phyloP scores from a whole-genome alignment of 2,113 vertebrate species.

The Scomber scombrus region DNA sequence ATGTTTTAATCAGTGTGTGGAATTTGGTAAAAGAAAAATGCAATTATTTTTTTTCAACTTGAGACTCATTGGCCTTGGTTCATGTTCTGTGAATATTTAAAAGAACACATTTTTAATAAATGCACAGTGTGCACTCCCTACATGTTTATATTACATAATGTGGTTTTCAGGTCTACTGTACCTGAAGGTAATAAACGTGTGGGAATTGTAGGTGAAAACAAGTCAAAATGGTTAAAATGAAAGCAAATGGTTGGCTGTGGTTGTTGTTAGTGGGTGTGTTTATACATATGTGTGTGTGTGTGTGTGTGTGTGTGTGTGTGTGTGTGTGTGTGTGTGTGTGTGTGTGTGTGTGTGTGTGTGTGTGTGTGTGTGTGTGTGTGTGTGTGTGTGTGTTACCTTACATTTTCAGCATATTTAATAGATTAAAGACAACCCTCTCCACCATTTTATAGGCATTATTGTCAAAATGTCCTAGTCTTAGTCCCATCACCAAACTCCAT shows the following conservation, averaged over 20 bases:
- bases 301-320: too few relatives aligned
- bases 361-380: conserved; percentile 17
- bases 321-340: background rate
- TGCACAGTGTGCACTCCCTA: too few relatives aligned
- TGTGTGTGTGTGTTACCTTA: background rate
- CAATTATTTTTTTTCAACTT: background rate
- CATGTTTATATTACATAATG: background rate
- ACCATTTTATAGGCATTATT: too few relatives aligned
- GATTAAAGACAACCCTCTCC: too few relatives aligned
- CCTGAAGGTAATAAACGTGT: background rate
- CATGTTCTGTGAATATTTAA: background rate
- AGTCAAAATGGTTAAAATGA: too few relatives aligned
- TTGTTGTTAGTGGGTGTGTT: too few relatives aligned
- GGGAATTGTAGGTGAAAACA: background rate
- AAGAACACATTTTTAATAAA: too few relatives aligned
- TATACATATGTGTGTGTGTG: too few relatives aligned
- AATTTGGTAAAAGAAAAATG: background rate
- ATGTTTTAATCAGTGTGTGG: background rate
- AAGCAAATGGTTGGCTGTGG: too few relatives aligned
- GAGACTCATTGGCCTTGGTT: background rate
- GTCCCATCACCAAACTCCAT: too few relatives aligned
- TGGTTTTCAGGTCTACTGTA: background rate
- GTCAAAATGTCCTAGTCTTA: too few relatives aligned
- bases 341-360: conserved; percentile 26
- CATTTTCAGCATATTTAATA: too few relatives aligned